Evolutionary conservation across 2,113 vertebrate genomes (phyloP), one percentile per base, ranked within the genome.

Genomic region (Semicossyphus pulcher): DNA sequence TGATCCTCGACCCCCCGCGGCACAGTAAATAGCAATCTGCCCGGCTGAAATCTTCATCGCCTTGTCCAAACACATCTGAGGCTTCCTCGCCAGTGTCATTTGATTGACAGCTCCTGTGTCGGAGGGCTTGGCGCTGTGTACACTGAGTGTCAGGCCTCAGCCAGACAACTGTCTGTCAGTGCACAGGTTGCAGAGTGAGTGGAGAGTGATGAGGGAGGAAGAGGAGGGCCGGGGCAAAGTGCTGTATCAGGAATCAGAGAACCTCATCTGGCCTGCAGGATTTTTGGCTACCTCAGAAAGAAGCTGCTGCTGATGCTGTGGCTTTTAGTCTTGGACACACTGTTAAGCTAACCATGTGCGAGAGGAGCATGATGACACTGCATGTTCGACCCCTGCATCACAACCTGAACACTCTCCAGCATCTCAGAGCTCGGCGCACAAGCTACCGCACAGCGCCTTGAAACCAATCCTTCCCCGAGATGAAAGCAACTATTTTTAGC

Each of bases 121-220:
- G 45, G 68, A 79, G 70, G 75, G 67, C 83, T 85, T 48, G 62
- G 68, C 60, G 45, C 78, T 87, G 82, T 91, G 79, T 92, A 90
- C 87, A 90, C 78, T 58, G 70, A 80, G 67, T 88, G 91, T 89
- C 91, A 92, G 79, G 75, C 61, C 68, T 67, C 58, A 56, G 81
- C 83, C 86, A 75, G 85, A 86, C 84, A 70, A 84, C 83, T 91
- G 90, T 88, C 90, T 89, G 90, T 92, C 92, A 91, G 88, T 39
- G 57, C 76, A 48, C 51, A 73, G 81, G 67, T 79, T 82, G 70
- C 42, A n/a, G 74, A 84, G 66, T 53, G 78, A 78, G 76, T 31
- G 83, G 69, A 44, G 83, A 85, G 61, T 72, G 81, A 80, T 81
- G 84, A 62, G 68, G 58, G 72, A 60, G 80, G 81, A 26, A 66